Evolutionary conservation across 1,140 invertebrate genomes (phyloP).

Genomic region (Thaumatotibia leucotreta): DNA sequence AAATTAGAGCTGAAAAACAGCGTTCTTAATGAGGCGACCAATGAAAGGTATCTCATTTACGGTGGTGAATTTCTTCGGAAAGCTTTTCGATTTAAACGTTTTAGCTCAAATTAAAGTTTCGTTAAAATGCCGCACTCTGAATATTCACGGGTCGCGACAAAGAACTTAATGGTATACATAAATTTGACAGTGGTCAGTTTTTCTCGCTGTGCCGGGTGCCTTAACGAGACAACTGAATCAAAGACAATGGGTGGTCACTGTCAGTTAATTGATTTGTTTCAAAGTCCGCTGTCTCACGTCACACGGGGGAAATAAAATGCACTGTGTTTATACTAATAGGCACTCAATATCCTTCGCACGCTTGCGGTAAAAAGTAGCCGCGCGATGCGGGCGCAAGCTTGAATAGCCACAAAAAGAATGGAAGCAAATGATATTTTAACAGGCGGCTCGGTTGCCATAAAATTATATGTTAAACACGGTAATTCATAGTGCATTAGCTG

Average conservation of each 20-base stretch:
- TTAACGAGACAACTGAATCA: slow-evolving; percentile 61
- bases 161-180: slow-evolving; percentile 46
- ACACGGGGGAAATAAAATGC: neutral
- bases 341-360: slow-evolving; percentile 12
- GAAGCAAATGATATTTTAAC: slow-evolving; percentile 38
- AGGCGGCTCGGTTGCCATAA: slow-evolving; percentile 32
- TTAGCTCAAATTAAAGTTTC: slow-evolving; percentile 52
- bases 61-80: slow-evolving; percentile 19
- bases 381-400: neutral
- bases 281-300: slow-evolving; percentile 15
- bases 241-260: slow-evolving; percentile 55
- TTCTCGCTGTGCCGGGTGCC: slow-evolving; percentile 26
- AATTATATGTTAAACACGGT: slow-evolving; percentile 41
- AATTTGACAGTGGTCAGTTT: slow-evolving; percentile 53
- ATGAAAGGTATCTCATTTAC: slow-evolving; percentile 34
- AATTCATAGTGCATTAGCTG: slow-evolving; percentile 37
- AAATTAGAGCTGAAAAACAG: slow-evolving; percentile 45
- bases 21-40: slow-evolving; percentile 45
- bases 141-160: slow-evolving; percentile 30
- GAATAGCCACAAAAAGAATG: slow-evolving; percentile 35
- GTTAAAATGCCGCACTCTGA: slow-evolving; percentile 44
- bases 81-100: slow-evolving; percentile 38
- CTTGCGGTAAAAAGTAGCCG: neutral
- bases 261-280: slow-evolving; percentile 53
- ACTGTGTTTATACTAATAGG: slow-evolving; percentile 4